phyloP scores from a whole-genome alignment of 1,140 invertebrate species.

The Samia ricini region DNA sequence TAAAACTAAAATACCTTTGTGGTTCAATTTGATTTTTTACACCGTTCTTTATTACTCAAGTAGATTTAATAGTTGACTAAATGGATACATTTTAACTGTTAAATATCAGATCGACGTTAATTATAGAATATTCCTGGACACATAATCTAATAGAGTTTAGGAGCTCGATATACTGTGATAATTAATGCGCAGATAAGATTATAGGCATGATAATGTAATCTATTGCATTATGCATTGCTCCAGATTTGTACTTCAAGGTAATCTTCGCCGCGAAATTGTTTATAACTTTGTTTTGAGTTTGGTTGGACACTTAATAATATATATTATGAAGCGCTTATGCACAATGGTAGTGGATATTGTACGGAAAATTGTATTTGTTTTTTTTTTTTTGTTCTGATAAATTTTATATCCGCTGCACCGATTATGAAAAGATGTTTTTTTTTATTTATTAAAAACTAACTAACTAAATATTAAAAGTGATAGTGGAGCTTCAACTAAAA shows the following conservation, averaged over 20 bases:
- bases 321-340: not conserved
- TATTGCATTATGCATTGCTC: slow-evolving; percentile 24
- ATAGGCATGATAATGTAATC: slow-evolving; percentile 1
- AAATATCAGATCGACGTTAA: not conserved
- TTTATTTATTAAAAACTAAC: too few relatives aligned
- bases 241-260: slow-evolving; percentile 28
- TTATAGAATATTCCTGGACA: not conserved
- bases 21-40: too few relatives aligned
- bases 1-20: too few relatives aligned
- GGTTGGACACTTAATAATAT: not conserved
- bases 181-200: not conserved
- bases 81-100: too few relatives aligned
- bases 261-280: slow-evolving; percentile 11
- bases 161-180: not conserved
- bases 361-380: too few relatives aligned
- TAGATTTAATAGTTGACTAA: too few relatives aligned
- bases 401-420: too few relatives aligned
- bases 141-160: not conserved
- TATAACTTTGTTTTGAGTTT: not conserved
- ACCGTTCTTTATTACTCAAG: too few relatives aligned
- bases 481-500: too few relatives aligned
- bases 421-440: too few relatives aligned
- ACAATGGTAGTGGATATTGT: not conserved
- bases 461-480: too few relatives aligned
- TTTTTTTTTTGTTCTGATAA: too few relatives aligned